Base-by-base conservation (phyloP, 1,140 invertebrate genomes). In the Thaumetopoea pityocampa region DNA sequence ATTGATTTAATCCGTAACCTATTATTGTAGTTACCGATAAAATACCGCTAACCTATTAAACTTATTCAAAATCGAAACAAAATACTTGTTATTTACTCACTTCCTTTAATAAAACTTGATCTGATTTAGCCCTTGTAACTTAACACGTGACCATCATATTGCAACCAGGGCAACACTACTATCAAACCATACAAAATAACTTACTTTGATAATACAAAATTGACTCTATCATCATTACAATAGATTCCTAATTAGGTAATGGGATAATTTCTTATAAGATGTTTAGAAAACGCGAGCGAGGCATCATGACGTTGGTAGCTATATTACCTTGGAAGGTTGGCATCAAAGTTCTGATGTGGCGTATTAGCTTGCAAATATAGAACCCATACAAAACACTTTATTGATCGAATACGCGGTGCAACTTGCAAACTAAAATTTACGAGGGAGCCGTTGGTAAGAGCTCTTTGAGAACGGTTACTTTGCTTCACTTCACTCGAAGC, bases 381-480 rank as follows among this genome's bases (percentile, higher is more conserved):
- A 82, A 71, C 57, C 78, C 76, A 67, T 80, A 82, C 78, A 80
- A 82, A 79, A 80, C 66, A 65, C 65, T 69, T n/a, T 82, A 79
- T 82, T 82, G 78, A 82, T 82, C 78, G 67, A 80, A 72, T 76
- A 61, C 67, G 63, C 67, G 47, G 57, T 72, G 71, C 78, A 72
- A 82, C 60, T 82, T 82, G 64, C 67, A 78, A 82, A 82, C 68
- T 72, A 57, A 71, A 80, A 82, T 80, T 82, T 82, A 82, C 74
- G 78, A 67, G 62, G 51, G 48, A 56, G 43, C 51, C 53, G 65
- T 68, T 71, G 76, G 71, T 72, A 69, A 72, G 68, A 71, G 68
- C 64, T 69, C 65, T 63, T 68, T 42, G 54, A 56, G 61, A 67
- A 57, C 60, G 68, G 73, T 79, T 69, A 60, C 63, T 48, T 45